Percentiles rank a stretch among this genome's conserved stretches.
phyloP scores from a whole-genome alignment of 2,888 invertebrate genomes.

The Escarpia spicata region DNA sequence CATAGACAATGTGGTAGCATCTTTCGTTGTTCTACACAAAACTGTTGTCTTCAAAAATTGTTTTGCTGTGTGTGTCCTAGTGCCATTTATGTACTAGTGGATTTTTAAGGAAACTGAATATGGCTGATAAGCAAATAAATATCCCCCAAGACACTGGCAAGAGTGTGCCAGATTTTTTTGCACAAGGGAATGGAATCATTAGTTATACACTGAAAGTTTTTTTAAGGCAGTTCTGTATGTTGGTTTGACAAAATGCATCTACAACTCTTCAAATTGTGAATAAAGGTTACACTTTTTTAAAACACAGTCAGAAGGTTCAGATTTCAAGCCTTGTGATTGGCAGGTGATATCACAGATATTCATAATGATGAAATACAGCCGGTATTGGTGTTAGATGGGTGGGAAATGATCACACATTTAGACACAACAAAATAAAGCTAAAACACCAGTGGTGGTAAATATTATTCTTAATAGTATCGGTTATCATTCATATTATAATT shows the following conservation, averaged over 20 bases:
- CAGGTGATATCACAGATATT: not conserved
- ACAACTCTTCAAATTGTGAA: not conserved
- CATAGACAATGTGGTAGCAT: not conserved
- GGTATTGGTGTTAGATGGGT: not conserved
- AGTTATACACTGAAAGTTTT: not conserved
- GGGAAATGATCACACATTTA: not conserved
- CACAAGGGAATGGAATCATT: too few relatives aligned
- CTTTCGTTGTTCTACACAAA: not conserved
- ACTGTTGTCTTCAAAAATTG: not conserved
- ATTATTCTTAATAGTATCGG: not conserved
- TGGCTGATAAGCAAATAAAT: not conserved
- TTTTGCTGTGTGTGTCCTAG: not conserved
- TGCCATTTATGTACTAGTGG: not conserved
- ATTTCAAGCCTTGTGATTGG: not conserved
- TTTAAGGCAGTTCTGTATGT: not conserved
- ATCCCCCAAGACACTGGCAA: not conserved
- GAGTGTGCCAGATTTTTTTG: not conserved
- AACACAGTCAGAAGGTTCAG: not conserved
- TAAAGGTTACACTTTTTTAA: not conserved
- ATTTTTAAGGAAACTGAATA: not conserved
- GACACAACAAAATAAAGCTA: not conserved
- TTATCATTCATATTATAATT: too few relatives aligned
- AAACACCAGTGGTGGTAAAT: not conserved
- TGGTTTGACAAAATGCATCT: not conserved
- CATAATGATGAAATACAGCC: not conserved